Base-by-base conservation (phyloP, 2,888 invertebrate species). In the Metallyticus violacea region DNA sequence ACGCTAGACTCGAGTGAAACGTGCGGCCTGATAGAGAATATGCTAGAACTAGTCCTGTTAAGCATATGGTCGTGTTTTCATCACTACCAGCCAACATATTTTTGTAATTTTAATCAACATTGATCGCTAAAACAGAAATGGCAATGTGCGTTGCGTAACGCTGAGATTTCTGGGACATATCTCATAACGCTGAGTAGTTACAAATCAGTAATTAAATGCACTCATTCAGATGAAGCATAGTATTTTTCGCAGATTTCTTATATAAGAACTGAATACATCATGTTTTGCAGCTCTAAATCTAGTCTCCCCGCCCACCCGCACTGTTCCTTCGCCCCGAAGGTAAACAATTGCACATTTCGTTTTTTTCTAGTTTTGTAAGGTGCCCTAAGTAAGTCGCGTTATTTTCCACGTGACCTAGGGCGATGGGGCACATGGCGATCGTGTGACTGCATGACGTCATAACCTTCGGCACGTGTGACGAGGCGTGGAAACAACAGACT, bases 401-500 rank as follows among this genome's bases (percentile, higher is more conserved):
- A 86, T n/a, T 26, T 62, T 85, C 86, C 88, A 88, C 88, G 88
- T 88, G 88, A 88, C 88, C 85, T 81, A 29, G 26, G 76, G 27
- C 85, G 86, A 87, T 86, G 84, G 88, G 86, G 85, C 87, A 88
- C 88, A 88, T 88, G 88, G 87, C 81, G 82, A 85, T 85, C 88
- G 87, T 88, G 88, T 88, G 88, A 88, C 87, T 82, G 5, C 27
- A 26, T 88, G 86, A 86, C 86, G 86, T 86, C 86, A 86, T 29
- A n/a, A 29, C 27, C 26, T 26, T 62, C 85, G 86, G 86, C 86
- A 86, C 86, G 86, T 86, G 86, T 86, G 81, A 26, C 86, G 30
- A 86, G 86, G 86, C 86, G 82, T 86, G 86, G 86, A 86, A 86
- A 86, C 81, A 86, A 80, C 25, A 30, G 86, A 82, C 81, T 86